Conservation (phyloP, 53 echinoderm and acorn worm species). For the Arbacia lixula region DNA sequence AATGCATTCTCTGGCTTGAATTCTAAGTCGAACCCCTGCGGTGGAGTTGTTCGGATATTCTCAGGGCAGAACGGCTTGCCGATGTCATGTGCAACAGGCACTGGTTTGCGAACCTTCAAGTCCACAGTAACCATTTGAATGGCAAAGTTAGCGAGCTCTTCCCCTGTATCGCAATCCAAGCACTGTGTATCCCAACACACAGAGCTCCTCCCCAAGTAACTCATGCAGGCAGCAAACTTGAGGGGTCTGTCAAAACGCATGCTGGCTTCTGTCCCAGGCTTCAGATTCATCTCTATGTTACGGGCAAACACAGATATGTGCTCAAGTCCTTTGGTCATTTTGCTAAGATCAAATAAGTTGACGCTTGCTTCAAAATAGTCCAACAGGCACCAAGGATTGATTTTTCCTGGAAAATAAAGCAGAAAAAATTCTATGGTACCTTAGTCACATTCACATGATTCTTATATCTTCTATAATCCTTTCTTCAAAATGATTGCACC, state of each 20-base stretch:
- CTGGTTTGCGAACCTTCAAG: constrained; percentile 19
- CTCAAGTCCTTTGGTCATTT: neutral
- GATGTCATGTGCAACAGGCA: neutral
- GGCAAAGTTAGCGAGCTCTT: constrained; percentile 21
- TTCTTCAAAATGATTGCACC: too few species aligned
- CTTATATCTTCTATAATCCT: too few species aligned
- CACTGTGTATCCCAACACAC: constrained; percentile 49
- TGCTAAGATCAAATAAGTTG: neutral
- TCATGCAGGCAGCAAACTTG: constrained; percentile 2
- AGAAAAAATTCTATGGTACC: too few species aligned
- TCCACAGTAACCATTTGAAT: constrained; percentile 49
- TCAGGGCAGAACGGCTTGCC: neutral
- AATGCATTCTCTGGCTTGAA: constrained; percentile 37
- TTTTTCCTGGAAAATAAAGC: neutral
- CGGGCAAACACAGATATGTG: constrained; percentile 15
- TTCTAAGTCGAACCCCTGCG: constrained; percentile 15
- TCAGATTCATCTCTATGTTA: constrained; percentile 18
- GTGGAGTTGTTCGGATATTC: constrained; percentile 11
- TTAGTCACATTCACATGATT: too few species aligned
- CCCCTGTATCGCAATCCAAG: neutral
- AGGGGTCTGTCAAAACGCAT: constrained; percentile 1
- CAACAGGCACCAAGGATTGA: constrained; percentile 22
- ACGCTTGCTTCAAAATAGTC: constrained; percentile 38
- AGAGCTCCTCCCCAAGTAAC: constrained; percentile 15
- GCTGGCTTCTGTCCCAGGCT: neutral